Percentiles rank a stretch among this genome's conserved stretches.
phyloP scores from a whole-genome alignment of 2,888 invertebrate genomes.

The Nipponacmea schrenckii region DNA sequence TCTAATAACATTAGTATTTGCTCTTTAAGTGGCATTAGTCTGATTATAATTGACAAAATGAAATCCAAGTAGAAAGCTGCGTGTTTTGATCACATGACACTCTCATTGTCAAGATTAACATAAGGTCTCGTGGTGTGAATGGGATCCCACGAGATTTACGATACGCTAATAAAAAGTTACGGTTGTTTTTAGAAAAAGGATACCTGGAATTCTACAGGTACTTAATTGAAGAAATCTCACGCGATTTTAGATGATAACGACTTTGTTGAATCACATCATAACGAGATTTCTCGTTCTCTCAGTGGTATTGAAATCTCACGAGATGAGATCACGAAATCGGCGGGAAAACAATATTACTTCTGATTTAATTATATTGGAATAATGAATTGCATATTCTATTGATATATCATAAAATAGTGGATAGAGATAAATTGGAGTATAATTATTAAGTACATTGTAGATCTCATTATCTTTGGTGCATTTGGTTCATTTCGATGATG shows the following conservation, averaged over 20 bases:
- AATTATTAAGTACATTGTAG: too few relatives aligned
- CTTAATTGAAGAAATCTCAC: background rate
- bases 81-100: background rate
- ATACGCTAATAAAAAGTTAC: background rate
- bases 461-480: too few relatives aligned
- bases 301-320: too few relatives aligned
- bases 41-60: constrained; percentile 4
- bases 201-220: background rate
- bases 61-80: constrained; percentile 2
- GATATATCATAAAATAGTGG: too few relatives aligned
- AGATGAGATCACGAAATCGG: too few relatives aligned
- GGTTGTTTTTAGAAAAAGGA: background rate
- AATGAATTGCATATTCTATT: too few relatives aligned
- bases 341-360: too few relatives aligned
- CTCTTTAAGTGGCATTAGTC: constrained; percentile 6
- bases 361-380: too few relatives aligned
- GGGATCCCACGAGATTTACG: background rate
- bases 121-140: background rate
- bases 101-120: background rate
- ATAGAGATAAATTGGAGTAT: too few relatives aligned
- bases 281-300: too few relatives aligned
- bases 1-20: background rate
- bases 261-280: too few relatives aligned
- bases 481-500: too few relatives aligned
- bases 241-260: background rate